phyloP scores from a whole-genome alignment of 2,888 invertebrate genomes.

The Doris montereyensis region DNA sequence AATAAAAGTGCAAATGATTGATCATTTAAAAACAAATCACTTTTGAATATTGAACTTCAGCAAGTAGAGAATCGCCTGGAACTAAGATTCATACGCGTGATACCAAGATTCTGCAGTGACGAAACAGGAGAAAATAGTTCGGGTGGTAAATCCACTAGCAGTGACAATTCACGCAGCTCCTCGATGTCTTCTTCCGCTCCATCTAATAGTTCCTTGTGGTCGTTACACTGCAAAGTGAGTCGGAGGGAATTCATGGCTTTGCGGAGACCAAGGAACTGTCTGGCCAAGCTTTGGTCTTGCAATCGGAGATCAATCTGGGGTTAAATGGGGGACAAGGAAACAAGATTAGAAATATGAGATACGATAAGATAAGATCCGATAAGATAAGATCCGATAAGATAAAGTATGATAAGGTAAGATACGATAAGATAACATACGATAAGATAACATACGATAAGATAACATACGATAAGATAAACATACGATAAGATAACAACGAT shows the following conservation, averaged over 20 bases:
- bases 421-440: no score
- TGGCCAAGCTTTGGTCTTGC: conserved; percentile 61
- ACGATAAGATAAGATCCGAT: no score
- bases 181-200: conserved; percentile 63
- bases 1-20: no score
- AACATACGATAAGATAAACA: no score
- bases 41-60: no score
- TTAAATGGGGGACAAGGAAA: no score
- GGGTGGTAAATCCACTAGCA: conserved; percentile 62
- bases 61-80: conserved; percentile 64
- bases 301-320: conserved; percentile 61
- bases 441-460: no score
- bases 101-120: conserved; percentile 59
- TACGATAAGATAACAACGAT: no score
- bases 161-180: conserved; percentile 57
- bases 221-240: conserved; percentile 59
- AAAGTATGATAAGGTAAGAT: no score
- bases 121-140: conserved; percentile 1
- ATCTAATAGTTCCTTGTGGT: conserved; percentile 64
- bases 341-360: no score
- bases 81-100: conserved; percentile 53
- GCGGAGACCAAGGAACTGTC: conserved; percentile 61
- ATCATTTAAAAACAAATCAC: no score
- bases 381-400: no score
- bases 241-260: conserved; percentile 61